Conservation (phyloP, 2,113 vertebrate species). For the Hemibagrus wyckioides region DNA sequence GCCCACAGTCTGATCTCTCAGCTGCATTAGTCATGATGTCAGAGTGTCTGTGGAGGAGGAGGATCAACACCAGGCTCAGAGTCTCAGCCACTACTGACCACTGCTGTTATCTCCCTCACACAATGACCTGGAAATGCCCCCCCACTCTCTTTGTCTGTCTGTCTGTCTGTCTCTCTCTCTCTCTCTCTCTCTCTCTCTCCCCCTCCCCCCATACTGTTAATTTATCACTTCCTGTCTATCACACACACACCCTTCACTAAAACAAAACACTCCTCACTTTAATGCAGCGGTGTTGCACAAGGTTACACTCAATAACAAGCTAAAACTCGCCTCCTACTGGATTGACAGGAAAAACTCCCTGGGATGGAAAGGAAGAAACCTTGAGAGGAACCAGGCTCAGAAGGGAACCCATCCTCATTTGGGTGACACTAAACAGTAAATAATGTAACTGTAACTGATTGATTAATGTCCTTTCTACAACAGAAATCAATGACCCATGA, state of each 20-base stretch:
- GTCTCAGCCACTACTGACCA: not conserved
- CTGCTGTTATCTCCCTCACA: not conserved
- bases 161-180: not conserved
- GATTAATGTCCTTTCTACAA: no score
- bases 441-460: no score
- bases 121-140: not conserved
- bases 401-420: no score
- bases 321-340: not conserved
- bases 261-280: not conserved
- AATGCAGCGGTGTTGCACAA: not conserved
- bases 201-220: no score
- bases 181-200: no score
- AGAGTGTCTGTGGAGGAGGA: slow-evolving; percentile 11
- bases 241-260: not conserved
- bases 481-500: no score
- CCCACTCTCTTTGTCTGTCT: no score
- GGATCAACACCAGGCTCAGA: slow-evolving; percentile 4
- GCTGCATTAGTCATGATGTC: slow-evolving; percentile 18
- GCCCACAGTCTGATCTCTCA: not conserved
- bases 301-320: not conserved
- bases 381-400: no score
- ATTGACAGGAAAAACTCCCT: not conserved
- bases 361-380: no score
- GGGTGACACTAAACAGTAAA: no score
- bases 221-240: not conserved